Evolutionary conservation across 2,113 vertebrate genomes (phyloP).

Genomic region (Scomber scombrus): DNA sequence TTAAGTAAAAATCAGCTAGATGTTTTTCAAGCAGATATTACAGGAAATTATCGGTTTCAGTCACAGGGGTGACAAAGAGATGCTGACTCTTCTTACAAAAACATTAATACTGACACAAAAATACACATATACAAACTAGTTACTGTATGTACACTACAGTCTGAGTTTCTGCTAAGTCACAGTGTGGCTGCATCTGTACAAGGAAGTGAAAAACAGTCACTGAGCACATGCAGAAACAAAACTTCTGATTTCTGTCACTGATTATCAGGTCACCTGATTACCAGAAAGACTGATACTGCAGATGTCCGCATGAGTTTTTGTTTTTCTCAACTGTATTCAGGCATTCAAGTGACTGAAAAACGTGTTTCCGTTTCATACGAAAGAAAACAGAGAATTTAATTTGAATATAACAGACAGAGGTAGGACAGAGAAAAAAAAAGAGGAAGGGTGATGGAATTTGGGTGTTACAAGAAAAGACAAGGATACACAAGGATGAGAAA

Average conservation of each 20-base stretch:
- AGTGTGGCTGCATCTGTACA: constrained; percentile 18
- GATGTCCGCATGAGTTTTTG: background rate
- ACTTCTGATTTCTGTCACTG: constrained; percentile 23
- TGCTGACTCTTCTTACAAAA: constrained; percentile 46
- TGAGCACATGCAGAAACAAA: constrained; percentile 66
- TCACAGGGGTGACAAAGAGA: constrained; percentile 28
- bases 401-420: constrained; percentile 14
- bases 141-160: background rate
- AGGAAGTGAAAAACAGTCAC: constrained; percentile 69
- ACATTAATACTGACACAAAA: background rate
- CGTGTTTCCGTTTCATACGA: background rate
- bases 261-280: constrained; percentile 36
- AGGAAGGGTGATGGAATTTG: constrained; percentile 1
- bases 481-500: background rate
- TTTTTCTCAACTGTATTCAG: background rate
- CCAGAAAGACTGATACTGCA: constrained; percentile 20
- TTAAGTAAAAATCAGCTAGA: constrained; percentile 18
- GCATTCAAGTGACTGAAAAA: background rate
- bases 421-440: constrained; percentile 12
- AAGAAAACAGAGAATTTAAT: background rate
- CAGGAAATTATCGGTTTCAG: constrained; percentile 42
- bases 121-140: constrained; percentile 11
- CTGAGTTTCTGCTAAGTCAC: constrained; percentile 61
- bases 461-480: background rate
- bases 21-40: constrained; percentile 21